Evolutionary conservation across 2,888 invertebrate species (phyloP).

Genomic region (Eristalis arbustorum): DNA sequence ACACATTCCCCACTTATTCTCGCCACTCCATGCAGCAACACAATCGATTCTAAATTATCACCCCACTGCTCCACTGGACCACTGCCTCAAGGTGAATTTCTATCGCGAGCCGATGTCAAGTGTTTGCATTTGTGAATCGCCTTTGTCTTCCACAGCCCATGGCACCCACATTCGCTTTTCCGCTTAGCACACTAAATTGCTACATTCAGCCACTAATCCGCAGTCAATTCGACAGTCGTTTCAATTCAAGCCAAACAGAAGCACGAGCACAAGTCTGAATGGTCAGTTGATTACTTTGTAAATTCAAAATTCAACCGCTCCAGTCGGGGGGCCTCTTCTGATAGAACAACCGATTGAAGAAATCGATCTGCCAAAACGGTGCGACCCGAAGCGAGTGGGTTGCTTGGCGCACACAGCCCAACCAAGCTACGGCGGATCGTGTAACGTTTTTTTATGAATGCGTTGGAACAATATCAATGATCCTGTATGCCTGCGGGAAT

Average conservation of each 20-base stretch:
- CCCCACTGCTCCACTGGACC: neutral
- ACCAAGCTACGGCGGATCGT: slow-evolving; percentile 2
- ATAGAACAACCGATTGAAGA: neutral
- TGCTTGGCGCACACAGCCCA: slow-evolving; percentile 10
- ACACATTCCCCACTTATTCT: neutral
- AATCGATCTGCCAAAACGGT: slow-evolving; percentile 5
- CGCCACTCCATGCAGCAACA: neutral
- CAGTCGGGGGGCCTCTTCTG: neutral
- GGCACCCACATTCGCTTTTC: neutral
- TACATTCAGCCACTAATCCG: neutral
- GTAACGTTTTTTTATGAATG: slow-evolving; percentile 41
- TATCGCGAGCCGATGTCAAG: neutral
- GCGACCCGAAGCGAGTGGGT: slow-evolving; percentile 24
- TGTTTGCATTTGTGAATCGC: neutral
- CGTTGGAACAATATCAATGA: slow-evolving; percentile 42
- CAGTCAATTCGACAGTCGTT: neutral
- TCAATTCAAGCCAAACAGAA: slow-evolving; percentile 16
- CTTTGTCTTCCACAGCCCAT: no score
- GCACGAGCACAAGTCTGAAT: slow-evolving; percentile 6
- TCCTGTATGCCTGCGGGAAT: slow-evolving; percentile 10
- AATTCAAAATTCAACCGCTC: slow-evolving; percentile 11
- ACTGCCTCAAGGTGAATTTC: neutral
- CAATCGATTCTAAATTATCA: neutral
- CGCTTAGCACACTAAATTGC: neutral
- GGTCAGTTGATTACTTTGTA: slow-evolving; percentile 9